phyloP scores from a whole-genome alignment of 1,140 invertebrate species.

The Elymnias hypermnestra region DNA sequence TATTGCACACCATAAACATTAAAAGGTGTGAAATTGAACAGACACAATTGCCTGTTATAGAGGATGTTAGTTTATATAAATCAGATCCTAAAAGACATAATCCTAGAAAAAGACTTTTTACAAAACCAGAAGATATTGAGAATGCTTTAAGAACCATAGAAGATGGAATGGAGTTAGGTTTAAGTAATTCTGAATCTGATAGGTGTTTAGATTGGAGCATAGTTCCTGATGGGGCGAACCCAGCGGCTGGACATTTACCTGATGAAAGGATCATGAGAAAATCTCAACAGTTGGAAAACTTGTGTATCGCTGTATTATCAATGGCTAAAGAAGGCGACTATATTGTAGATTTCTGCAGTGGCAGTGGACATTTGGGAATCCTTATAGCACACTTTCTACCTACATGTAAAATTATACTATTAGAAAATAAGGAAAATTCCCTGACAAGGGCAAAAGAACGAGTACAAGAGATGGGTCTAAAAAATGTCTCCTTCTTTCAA shows the following conservation, averaged over 20 bases:
- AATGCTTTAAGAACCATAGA: conserved; percentile 72
- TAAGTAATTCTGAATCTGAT: conserved; percentile 41
- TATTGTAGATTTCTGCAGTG: conserved; percentile 97
- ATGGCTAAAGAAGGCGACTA: conserved; percentile 78
- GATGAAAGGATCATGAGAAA: conserved; percentile 85
- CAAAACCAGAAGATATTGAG: conserved; percentile 85
- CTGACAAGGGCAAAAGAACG: conserved; percentile 84
- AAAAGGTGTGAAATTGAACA: conserved; percentile 20
- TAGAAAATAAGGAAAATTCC: conserved; percentile 96
- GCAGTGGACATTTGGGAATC: conserved; percentile 94
- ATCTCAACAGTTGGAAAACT: conserved; percentile 92
- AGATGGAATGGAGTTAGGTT: conserved; percentile 56
- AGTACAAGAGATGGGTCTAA: conserved; percentile 81
- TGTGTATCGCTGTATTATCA: conserved; percentile 86
- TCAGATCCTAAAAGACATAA: conserved; percentile 87
- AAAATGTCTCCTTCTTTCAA: conserved; percentile 90
- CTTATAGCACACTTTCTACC: conserved; percentile 89
- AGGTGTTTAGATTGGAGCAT: conserved; percentile 74
- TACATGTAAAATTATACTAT: conserved; percentile 83
- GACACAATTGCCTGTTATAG: conserved; percentile 48
- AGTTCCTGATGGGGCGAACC: conserved; percentile 85
- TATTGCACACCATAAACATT: conserved; percentile 25
- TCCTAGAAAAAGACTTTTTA: conserved; percentile 83
- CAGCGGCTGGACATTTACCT: conserved; percentile 87
- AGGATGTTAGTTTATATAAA: conserved; percentile 85